Conservation (phyloP, 2,113 vertebrate genomes). For the Albula glossodonta region DNA sequence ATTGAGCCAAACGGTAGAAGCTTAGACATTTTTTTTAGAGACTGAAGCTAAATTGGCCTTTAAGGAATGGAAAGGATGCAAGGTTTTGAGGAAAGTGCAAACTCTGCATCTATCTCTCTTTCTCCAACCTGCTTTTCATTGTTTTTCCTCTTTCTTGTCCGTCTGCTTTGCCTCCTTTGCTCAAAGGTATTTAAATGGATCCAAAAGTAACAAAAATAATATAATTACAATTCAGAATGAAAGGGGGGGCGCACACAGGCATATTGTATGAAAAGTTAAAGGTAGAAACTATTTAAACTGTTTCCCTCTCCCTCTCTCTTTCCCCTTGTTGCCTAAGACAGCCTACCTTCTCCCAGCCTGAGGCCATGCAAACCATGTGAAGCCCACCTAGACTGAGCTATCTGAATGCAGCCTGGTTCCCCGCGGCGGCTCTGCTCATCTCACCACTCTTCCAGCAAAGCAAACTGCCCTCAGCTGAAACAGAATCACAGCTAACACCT, state of each 20-base stretch:
- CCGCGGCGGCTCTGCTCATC: not conserved
- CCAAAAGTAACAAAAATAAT: no score
- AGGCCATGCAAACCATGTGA: not conserved
- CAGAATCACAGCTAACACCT: no score
- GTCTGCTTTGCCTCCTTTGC: not conserved
- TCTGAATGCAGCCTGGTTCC: not conserved
- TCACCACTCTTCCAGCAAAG: no score
- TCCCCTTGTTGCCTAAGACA: not conserved
- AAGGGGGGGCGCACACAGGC: no score
- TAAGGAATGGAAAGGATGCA: conserved; percentile 19
- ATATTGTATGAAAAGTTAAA: no score
- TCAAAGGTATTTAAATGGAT: no score
- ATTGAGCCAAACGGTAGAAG: conserved; percentile 17
- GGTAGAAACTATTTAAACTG: no score
- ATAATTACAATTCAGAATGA: no score
- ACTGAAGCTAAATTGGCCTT: conserved; percentile 18
- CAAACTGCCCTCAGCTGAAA: no score
- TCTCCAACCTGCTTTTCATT: not conserved
- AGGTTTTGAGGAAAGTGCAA: conserved; percentile 16
- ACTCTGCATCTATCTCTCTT: conserved; percentile 8
- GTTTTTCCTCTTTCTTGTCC: not conserved
- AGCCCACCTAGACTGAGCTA: no score
- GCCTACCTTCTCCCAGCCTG: not conserved
- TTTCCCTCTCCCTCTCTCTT: not conserved
- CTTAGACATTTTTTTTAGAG: conserved; percentile 26